These are phyloP conservation scores for Cremastobaeus sp. DNA, from an alignment of 2,888 invertebrate species.

Conservation along the genomic window DNA sequence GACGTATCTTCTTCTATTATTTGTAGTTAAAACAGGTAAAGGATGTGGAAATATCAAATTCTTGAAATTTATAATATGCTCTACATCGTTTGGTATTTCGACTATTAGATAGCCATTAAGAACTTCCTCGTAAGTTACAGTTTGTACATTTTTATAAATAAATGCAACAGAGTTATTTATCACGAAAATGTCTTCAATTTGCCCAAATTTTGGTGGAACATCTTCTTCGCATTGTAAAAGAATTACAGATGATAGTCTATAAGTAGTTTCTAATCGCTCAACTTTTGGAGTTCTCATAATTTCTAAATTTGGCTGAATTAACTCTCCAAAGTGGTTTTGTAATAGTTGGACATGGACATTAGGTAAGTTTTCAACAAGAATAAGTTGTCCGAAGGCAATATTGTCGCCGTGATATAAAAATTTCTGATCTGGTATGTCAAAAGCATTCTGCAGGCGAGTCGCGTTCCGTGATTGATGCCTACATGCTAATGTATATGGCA, in stretches of 20 bases:
- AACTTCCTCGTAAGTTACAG: not conserved
- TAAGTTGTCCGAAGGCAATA: not conserved
- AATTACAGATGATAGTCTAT: not conserved
- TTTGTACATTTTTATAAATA: not conserved
- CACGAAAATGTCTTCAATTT: not conserved
- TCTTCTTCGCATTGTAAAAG: not conserved
- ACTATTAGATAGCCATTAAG: not conserved
- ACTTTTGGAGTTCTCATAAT: not conserved
- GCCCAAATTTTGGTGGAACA: not conserved
- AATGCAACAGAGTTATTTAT: not conserved
- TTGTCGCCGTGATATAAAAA: not conserved
- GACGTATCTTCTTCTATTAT: no score
- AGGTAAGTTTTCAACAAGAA: not conserved
- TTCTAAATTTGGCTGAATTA: not conserved
- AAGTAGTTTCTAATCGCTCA: not conserved
- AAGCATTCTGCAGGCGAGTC: no score
- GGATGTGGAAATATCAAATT: no score
- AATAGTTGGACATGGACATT: not conserved
- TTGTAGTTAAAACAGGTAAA: no score
- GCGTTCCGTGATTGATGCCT: no score
- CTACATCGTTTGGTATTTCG: not conserved
- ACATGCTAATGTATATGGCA: no score
- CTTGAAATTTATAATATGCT: slow-evolving; percentile 2
- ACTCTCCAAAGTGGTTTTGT: no score
- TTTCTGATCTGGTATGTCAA: slow-evolving; percentile 15